Evolutionary conservation across 2,888 invertebrate genomes (phyloP), one percentile per base, ranked within the genome.

Genomic region (Pseudoips prasinana): DNA sequence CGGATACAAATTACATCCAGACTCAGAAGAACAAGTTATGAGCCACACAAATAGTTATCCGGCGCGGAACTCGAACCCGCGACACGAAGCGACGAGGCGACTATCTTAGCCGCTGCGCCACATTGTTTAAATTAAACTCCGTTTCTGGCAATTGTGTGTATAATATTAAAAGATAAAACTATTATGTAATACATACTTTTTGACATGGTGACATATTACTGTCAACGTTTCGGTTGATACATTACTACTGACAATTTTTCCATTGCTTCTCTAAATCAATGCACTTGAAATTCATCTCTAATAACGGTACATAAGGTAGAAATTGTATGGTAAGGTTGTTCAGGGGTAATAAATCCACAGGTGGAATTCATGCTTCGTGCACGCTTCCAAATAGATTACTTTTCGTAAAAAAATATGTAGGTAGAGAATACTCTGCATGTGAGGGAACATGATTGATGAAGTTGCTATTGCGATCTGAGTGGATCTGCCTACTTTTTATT

Each of bases 281-380:
- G 0, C n/a, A 27, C 0, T 4, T 1, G 0, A 32, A 30, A 24
- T 7, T 11, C 8, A 28, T 25, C 28, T 9, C 3, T 32, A 32
- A 7, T 0, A 0, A n/a, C n/a, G 10, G 0, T 0, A 0, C 0
- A 6, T 30, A 46, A 3, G 17, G 32, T 46, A 20, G 1, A 14
- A 7, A 19, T 36, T 32, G 0, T 1, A 0, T 3, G 0, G 3
- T 0, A 4, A 3, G n/a, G 4, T 2, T 25, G 2, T 25, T 25
- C 19, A 35, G 32, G 33, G 25, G 22, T 37, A 39, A 58, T 49
- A 59, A 54, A 51, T 58, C 55, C 40, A 51, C 60, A 59, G 60
- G 60, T 58, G 58, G 43, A 41, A 39, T 51, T 45, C 44, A 50
- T 42, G 50, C 25, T 34, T 24, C 31, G 23, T 48, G 35, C 42